Evolutionary conservation across 2,113 vertebrate species (phyloP).

Genomic region (Pelodiscus sinensis): DNA sequence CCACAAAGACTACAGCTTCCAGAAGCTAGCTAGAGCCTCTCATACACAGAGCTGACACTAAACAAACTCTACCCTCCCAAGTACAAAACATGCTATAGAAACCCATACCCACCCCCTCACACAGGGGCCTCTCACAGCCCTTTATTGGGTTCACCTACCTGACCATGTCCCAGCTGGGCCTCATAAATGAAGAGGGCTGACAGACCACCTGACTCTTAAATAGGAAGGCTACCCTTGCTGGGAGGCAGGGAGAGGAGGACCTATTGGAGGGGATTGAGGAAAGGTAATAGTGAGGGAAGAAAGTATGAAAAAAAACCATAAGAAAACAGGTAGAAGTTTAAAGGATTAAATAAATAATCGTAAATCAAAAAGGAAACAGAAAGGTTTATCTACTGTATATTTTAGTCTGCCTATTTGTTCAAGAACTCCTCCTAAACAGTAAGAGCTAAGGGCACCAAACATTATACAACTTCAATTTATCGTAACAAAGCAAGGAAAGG

Average conservation of each 20-base stretch:
- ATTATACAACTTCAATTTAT: too few species aligned
- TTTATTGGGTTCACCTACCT: neutral
- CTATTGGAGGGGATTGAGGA: too few species aligned
- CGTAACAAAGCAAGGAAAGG: too few species aligned
- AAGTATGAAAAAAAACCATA: neutral
- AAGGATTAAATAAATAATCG: neutral
- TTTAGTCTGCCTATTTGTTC: too few species aligned
- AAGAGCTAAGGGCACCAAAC: too few species aligned
- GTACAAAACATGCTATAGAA: neutral
- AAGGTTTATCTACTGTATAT: neutral
- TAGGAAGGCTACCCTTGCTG: neutral
- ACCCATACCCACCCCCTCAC: too few species aligned
- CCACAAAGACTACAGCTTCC: neutral
- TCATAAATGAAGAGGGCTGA: neutral
- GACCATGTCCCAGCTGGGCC: neutral
- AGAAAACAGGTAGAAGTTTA: neutral
- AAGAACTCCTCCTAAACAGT: too few species aligned
- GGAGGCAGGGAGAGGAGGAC: too few species aligned
- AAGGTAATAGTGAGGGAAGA: neutral
- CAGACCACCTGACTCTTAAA: neutral
- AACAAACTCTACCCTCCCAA: too few species aligned
- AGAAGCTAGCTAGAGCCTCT: neutral
- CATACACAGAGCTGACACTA: neutral
- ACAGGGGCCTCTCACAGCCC: neutral
- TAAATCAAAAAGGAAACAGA: neutral